These are phyloP conservation scores for Ganaspis brasiliensis DNA, from an alignment of 2,888 invertebrate species.

Conservation along the genomic window DNA sequence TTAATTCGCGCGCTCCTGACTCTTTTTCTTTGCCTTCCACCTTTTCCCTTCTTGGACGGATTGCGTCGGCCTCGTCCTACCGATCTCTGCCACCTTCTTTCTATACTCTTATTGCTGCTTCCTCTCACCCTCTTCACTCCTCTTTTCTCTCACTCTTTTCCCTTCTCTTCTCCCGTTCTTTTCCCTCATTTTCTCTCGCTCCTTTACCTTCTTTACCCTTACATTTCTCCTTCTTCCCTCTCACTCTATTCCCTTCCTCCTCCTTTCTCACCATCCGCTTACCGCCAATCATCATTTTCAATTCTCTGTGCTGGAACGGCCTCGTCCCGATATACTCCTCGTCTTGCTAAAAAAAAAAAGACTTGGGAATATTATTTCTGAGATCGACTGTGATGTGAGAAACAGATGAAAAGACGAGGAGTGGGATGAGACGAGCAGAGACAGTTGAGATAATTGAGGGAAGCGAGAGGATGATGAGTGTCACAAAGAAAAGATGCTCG, in stretches of 20 bases:
- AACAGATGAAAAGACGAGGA: slow-evolving; percentile 29
- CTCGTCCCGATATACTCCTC: slow-evolving; percentile 18
- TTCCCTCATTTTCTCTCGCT: too few species aligned
- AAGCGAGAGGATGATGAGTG: slow-evolving; percentile 42
- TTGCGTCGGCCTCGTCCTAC: slow-evolving; percentile 45
- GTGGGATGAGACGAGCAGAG: slow-evolving; percentile 22
- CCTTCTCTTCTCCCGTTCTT: neutral
- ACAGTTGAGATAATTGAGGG: slow-evolving; percentile 34
- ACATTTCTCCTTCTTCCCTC: slow-evolving; percentile 60
- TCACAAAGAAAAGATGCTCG: slow-evolving; percentile 28
- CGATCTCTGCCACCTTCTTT: slow-evolving; percentile 60
- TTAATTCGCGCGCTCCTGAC: slow-evolving; percentile 78
- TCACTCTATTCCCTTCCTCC: slow-evolving; percentile 46
- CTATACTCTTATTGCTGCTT: slow-evolving; percentile 63
- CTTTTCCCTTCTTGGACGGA: slow-evolving; percentile 58
- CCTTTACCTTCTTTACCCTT: slow-evolving; percentile 21
- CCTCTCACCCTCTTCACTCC: slow-evolving; percentile 65
- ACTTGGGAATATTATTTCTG: slow-evolving; percentile 70
- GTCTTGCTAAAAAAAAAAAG: slow-evolving; percentile 55
- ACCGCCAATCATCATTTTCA: slow-evolving; percentile 70
- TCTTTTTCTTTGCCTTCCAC: slow-evolving; percentile 67
- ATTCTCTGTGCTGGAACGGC: slow-evolving; percentile 73
- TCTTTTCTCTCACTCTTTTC: slow-evolving; percentile 52
- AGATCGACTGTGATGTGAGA: slow-evolving; percentile 56
- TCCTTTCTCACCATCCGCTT: slow-evolving; percentile 52